A percentile compares a stretch with the other conserved stretches of the same genome.
Evolutionary conservation across 1,140 invertebrate genomes (phyloP).

Genomic region (Drosophila arizonae): DNA sequence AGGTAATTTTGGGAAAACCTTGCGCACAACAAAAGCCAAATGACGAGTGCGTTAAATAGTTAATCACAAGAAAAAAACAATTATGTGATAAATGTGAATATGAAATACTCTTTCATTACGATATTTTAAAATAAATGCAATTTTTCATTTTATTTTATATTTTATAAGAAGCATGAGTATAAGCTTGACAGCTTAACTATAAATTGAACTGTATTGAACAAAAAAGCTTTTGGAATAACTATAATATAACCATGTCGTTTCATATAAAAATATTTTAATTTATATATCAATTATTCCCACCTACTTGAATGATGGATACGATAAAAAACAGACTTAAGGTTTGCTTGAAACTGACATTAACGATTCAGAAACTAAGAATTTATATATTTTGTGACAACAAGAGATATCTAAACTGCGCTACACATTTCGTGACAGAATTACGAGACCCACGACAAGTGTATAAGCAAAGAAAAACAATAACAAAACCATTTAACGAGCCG

Average conservation of each 20-base stretch:
- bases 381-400: background rate
- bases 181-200: too few species aligned
- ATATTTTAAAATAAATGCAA: too few species aligned
- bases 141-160: too few species aligned
- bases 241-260: too few species aligned
- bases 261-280: too few species aligned
- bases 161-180: too few species aligned
- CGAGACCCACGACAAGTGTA: background rate
- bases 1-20: constrained; percentile 40
- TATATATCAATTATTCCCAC: too few species aligned
- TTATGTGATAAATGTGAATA: background rate
- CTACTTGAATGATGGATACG: too few species aligned
- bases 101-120: background rate
- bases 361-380: background rate
- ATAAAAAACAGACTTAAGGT: too few species aligned
- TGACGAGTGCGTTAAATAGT: constrained; percentile 43
- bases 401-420: background rate
- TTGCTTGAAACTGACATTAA: background rate
- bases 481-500: constrained; percentile 38
- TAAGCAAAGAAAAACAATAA: constrained; percentile 32
- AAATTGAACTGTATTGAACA: too few species aligned
- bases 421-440: constrained; percentile 7
- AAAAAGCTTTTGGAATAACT: too few species aligned
- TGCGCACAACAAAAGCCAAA: constrained; percentile 54
- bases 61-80: constrained; percentile 9